Evolutionary conservation across 2,797 vertebrate species (phyloP).

Genomic region (Hemitrygon akajei): DNA sequence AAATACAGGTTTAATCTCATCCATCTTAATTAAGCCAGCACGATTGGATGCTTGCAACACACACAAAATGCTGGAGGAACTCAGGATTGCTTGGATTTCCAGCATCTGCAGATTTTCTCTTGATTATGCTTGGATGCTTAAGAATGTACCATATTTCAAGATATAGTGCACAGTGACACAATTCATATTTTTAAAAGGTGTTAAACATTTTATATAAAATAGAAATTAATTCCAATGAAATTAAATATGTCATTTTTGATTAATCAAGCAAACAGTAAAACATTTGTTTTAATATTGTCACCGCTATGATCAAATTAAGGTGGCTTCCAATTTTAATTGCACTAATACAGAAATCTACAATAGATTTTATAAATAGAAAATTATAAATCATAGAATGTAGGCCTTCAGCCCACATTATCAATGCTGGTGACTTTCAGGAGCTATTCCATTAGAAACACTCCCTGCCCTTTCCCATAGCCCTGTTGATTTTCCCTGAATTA

Average conservation of each 20-base stretch:
- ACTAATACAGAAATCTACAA: not conserved
- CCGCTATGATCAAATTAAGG: not conserved
- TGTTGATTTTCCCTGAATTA: not conserved
- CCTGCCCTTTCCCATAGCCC: not conserved
- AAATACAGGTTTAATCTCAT: not conserved
- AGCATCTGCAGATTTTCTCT: no score
- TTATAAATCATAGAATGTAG: not conserved
- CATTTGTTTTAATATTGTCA: not conserved
- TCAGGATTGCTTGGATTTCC: no score
- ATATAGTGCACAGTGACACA: not conserved
- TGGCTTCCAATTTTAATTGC: not conserved
- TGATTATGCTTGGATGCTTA: not conserved
- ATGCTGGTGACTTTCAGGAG: not conserved
- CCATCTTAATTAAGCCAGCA: not conserved
- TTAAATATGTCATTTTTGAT: not conserved
- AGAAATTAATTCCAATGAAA: not conserved
- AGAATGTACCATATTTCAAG: not conserved
- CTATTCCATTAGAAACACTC: not conserved
- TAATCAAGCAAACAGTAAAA: not conserved
- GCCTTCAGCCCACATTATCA: not conserved
- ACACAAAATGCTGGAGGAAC: no score
- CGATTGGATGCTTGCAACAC: not conserved
- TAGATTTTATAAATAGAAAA: no score
- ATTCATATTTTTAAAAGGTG: not conserved
- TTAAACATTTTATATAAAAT: conserved; percentile 2